A percentile compares a stretch with the other conserved stretches of the same genome.
phyloP scores from a whole-genome alignment of 2,113 vertebrate species.

The Dromaius novaehollandiae region DNA sequence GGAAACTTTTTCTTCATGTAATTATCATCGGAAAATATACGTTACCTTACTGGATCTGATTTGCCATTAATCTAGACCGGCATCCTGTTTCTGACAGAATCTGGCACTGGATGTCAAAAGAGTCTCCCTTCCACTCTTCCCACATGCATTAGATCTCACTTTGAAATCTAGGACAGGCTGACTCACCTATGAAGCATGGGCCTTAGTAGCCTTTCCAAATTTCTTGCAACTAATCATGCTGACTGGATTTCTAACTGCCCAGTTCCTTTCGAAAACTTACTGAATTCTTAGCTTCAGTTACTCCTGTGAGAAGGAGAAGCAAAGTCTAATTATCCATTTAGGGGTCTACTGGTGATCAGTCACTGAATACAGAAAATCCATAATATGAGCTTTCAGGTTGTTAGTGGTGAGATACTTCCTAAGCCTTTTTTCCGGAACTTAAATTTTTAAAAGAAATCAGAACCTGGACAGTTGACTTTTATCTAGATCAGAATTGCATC shows the following conservation, averaged over 20 bases:
- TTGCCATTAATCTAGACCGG: not conserved
- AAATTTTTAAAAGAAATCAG: not conserved
- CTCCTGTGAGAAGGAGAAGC: not conserved
- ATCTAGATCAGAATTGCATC: not conserved
- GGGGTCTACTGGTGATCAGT: not conserved
- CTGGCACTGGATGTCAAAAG: not conserved
- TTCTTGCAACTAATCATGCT: not conserved
- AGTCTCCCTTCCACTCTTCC: not conserved
- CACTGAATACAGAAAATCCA: not conserved
- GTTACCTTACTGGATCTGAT: not conserved
- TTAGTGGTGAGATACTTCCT: not conserved
- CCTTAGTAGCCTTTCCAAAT: not conserved
- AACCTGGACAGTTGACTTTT: not conserved
- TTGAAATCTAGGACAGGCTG: not conserved
- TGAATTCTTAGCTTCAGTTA: not conserved
- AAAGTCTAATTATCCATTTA: not conserved
- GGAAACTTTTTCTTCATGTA: too few species aligned
- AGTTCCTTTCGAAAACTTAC: not conserved
- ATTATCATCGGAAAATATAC: not conserved
- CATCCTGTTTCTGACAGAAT: not conserved
- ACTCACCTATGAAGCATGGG: not conserved
- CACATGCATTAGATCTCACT: not conserved
- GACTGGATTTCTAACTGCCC: not conserved
- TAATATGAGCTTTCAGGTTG: not conserved
- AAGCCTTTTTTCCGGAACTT: not conserved